These are phyloP conservation scores for Apamea crenata DNA, from an alignment of 2,888 invertebrate species.

Conservation along the genomic window DNA sequence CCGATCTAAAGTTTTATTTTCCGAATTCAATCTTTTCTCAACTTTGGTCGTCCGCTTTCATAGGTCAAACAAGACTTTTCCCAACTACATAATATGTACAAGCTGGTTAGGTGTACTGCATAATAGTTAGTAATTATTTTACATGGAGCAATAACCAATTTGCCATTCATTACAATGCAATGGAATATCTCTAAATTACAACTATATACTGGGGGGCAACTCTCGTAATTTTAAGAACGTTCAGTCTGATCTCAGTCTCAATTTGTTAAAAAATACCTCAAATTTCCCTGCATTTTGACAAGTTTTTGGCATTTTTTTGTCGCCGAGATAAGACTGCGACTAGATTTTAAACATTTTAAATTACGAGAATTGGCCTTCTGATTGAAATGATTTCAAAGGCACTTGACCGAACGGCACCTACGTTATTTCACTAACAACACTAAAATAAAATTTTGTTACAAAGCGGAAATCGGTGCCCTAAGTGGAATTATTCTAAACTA, in stretches of 20 bases:
- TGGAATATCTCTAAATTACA: background rate
- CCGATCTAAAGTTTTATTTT: slow-evolving; percentile 14
- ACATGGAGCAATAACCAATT: background rate
- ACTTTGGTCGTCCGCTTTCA: background rate
- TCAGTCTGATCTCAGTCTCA: too few relatives aligned
- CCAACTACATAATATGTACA: background rate
- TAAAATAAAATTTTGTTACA: background rate
- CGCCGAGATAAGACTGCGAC: too few relatives aligned
- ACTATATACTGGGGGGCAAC: too few relatives aligned
- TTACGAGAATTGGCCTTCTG: too few relatives aligned
- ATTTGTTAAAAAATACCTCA: too few relatives aligned
- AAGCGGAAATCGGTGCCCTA: background rate
- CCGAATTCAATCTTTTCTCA: slow-evolving; percentile 4
- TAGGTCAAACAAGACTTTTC: background rate
- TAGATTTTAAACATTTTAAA: too few relatives aligned
- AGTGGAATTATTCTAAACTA: background rate
- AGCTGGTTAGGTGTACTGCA: background rate
- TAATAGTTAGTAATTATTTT: background rate
- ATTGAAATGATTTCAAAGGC: background rate
- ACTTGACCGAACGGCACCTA: background rate
- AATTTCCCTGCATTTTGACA: too few relatives aligned
- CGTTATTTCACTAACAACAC: background rate
- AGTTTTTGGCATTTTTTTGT: too few relatives aligned
- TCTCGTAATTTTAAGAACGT: too few relatives aligned
- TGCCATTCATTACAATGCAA: background rate